Percentiles rank a stretch among this genome's conserved stretches.
These are phyloP conservation scores for Tichodroma muraria DNA, from an alignment of 2,113 vertebrate genomes.

Conservation along the genomic window DNA sequence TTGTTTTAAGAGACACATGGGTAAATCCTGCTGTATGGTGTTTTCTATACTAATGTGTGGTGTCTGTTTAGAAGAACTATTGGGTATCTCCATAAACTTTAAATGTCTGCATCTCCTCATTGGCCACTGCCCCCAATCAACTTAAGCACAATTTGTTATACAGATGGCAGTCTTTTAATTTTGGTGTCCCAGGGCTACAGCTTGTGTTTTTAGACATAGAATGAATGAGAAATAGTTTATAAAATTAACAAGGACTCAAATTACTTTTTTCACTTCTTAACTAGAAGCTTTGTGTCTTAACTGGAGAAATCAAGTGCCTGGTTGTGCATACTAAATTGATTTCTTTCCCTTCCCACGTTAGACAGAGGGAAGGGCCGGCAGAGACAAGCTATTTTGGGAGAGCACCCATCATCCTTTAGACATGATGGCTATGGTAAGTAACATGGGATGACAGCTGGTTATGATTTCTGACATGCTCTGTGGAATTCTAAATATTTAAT, in stretches of 20 bases:
- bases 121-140: constrained; percentile 52
- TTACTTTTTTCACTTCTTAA: constrained; percentile 49
- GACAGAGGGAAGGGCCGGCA: constrained; percentile 92
- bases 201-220: constrained; percentile 62
- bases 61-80: constrained; percentile 65
- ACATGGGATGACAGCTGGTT: not conserved
- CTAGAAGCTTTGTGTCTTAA: constrained; percentile 52
- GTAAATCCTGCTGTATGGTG: constrained; percentile 70
- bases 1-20: constrained; percentile 75
- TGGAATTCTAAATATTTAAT: not conserved
- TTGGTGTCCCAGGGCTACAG: constrained; percentile 52
- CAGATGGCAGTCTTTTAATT: constrained; percentile 48
- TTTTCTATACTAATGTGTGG: constrained; percentile 67
- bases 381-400: constrained; percentile 94
- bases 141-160: constrained; percentile 69
- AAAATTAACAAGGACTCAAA: constrained; percentile 65
- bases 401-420: constrained; percentile 89
- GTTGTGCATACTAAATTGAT: constrained; percentile 59
- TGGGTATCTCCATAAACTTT: constrained; percentile 62
- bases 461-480: not conserved
- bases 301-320: not conserved
- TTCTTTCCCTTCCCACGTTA: constrained; percentile 74
- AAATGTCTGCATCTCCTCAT: constrained; percentile 69
- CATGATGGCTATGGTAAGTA: constrained; percentile 92
- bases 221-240: constrained; percentile 54